Evolutionary conservation across 2,888 invertebrate species (phyloP).

Genomic region (Tachystola acroxantha): DNA sequence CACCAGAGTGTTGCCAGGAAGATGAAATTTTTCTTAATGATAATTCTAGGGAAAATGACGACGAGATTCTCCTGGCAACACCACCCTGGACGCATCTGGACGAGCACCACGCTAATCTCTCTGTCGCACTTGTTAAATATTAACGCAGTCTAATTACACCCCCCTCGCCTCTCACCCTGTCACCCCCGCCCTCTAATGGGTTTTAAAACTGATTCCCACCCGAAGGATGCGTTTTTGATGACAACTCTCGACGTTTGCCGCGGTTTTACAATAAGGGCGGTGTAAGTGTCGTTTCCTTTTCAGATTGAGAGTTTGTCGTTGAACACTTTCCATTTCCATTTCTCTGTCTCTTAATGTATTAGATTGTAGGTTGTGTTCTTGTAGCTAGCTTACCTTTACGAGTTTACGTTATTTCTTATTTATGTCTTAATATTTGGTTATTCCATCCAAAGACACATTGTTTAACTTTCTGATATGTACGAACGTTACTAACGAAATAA

Average conservation of each 20-base stretch:
- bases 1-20: too few relatives aligned
- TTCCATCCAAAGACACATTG: too few relatives aligned
- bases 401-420: neutral
- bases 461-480: too few relatives aligned
- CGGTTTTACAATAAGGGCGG: conserved; percentile 23
- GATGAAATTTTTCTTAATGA: too few relatives aligned
- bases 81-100: conserved; percentile 54
- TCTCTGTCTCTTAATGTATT: too few relatives aligned
- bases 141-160: conserved; percentile 75
- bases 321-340: conserved; percentile 15
- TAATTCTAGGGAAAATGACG: too few relatives aligned
- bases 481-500: too few relatives aligned
- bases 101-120: conserved; percentile 60
- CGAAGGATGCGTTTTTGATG: conserved; percentile 76
- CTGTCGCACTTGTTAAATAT: conserved; percentile 76
- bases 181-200: conserved; percentile 64
- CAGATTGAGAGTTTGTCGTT: conserved; percentile 15
- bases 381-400: neutral
- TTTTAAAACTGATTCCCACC: conserved; percentile 78
- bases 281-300: conserved; percentile 18
- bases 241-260: conserved; percentile 61
- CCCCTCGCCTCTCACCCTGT: conserved; percentile 31
- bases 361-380: too few relatives aligned
- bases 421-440: neutral
- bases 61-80: neutral